These are phyloP conservation scores for Coregonus suidteri DNA, from an alignment of 2,797 vertebrate genomes.

Conservation along the genomic window DNA sequence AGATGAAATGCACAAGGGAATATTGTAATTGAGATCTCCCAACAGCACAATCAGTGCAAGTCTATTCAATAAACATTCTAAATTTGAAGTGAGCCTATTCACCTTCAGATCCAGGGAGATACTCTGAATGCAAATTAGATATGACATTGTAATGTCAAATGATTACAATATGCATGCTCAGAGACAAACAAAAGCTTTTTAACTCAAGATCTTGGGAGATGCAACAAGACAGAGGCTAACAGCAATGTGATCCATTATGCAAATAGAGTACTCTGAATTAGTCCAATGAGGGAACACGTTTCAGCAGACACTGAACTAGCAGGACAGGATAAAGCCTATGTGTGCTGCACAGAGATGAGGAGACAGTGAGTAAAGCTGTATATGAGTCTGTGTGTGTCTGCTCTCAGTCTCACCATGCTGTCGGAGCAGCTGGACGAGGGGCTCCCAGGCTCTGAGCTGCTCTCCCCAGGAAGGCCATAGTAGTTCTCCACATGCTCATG, in stretches of 20 bases:
- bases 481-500: conserved; percentile 92
- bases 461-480: conserved; percentile 85
- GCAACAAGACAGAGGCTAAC: neutral
- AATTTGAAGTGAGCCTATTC: conserved; percentile 23
- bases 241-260: neutral
- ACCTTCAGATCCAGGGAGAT: conserved; percentile 16
- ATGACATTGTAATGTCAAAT: neutral
- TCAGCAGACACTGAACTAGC: neutral
- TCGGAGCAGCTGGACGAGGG: conserved; percentile 93
- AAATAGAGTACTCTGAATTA: conserved; percentile 1
- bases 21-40: conserved; percentile 33
- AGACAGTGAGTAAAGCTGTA: neutral
- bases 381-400: conserved; percentile 12
- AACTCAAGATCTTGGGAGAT: neutral
- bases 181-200: neutral
- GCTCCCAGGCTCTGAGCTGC: conserved; percentile 88
- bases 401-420: conserved; percentile 83
- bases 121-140: conserved; percentile 11
- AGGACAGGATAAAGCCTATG: neutral
- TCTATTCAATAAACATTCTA: conserved; percentile 36
- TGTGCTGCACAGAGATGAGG: conserved; percentile 6
- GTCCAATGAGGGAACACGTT: neutral
- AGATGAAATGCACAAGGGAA: conserved; percentile 30
- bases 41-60: conserved; percentile 20
- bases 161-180: neutral